Evolutionary conservation across 2,888 invertebrate genomes (phyloP), one percentile per base, ranked within the genome.

Genomic region (Drosophila atroscutellata): DNA sequence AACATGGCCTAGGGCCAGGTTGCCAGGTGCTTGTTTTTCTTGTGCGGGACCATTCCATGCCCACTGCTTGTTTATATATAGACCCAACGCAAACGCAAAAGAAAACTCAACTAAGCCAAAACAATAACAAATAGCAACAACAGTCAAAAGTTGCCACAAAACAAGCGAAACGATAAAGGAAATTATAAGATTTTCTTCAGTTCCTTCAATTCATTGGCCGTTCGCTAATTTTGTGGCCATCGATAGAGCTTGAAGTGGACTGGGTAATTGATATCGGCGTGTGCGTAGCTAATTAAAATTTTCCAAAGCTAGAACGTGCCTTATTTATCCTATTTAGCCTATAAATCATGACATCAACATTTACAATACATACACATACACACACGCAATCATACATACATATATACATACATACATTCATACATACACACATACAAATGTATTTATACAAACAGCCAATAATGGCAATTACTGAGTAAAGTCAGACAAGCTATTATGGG

Each of bases 311-410:
- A 24, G 65, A 83, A 74, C 89, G 79, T 74, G 86, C 49, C 55
- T 24, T 24, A 67, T 39, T 34, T 66, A 28, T 54, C 9, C 4
- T 24, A 36, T 54, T 54, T 66, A 7, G 57, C 50, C 59, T 42
- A 86, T 89, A 89, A 86, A 86, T 89, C 85, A 86, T 86, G 89
- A 84, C 89, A 89, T 86, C 77, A 85, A 70, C 86, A 84, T 77
- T 61, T 54, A 34, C 49, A 54, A 54, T 42, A 71, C 24, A 56
- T 54, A 54, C 45, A 56, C 24, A 47, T 3, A 5, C 9, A 62
- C 34, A 32, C 42, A 47, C 24, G 49, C 15, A 51, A 56, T 15
- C 18, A 34, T 34, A 20, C 36, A 36, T 6, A 36, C 39, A 9
- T n/a, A 37, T 32, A 52, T 37, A 68, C 36, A 56, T 34, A 52